Evolutionary conservation across 2,797 vertebrate species (phyloP), one percentile per base, ranked within the genome.

Genomic region (Acipenser ruthenus): DNA sequence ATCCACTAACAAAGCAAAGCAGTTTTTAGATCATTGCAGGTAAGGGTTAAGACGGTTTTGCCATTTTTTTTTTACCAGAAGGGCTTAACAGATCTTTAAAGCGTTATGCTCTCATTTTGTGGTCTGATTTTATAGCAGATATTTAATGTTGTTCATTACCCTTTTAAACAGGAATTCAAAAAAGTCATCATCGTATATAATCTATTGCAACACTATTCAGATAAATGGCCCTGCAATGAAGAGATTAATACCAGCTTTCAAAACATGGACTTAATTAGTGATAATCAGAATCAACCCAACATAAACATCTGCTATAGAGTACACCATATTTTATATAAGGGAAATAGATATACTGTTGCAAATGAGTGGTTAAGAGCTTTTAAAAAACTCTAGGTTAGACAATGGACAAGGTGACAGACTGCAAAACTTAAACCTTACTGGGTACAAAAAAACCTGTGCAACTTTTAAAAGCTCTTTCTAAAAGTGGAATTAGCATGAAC

Each of bases 291-390:
- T 59, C 55, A 50, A 65, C 72, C 56, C 79, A 86, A 89, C 80
- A 88, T 82, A 91, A 91, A 87, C 84, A 90, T 91, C 88, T 89
- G 83, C 86, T 82, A 82, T 74, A 78, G 87, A 89, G 87, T 84
- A 89, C 82, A 84, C 73, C 81, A 74, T 77, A 84, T 75, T 78
- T 75, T 73, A 85, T 83, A 86, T 86, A 86, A 88, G 79, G 79
- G 66, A 53, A 52, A 67, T 79, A 80, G 77, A 86, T 80, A 73
- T 74, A 77, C 71, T 84, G 84, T 73, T 78, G 73, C 86, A 88
- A 82, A 78, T 85, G 82, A 87, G 84, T 84, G 75, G 86, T 83
- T 82, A 79, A 79, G 86, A 84, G 65, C 7, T 7, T 65, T 83
- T 72, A 75, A 75, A 37, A 37, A 84, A 68, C 67, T 60, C 55